Conservation (phyloP, 2,797 vertebrate species). For the Takifugu rubripes region DNA sequence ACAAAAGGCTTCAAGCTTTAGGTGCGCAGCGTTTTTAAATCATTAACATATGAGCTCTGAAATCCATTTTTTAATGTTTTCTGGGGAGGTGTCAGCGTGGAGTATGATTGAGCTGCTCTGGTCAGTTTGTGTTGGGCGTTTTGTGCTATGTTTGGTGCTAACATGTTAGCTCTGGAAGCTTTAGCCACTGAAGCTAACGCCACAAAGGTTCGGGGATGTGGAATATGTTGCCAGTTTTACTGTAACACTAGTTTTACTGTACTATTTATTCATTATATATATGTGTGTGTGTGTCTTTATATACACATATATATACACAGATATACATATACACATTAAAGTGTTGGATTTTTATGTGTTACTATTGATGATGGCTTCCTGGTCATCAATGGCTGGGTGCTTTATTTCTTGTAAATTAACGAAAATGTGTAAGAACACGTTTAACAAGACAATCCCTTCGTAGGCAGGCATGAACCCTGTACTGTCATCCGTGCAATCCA, state of each 20-base stretch:
- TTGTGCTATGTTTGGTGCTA: neutral
- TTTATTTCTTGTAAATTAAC: too few relatives aligned
- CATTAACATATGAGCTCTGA: neutral
- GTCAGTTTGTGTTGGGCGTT: neutral
- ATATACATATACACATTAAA: too few relatives aligned
- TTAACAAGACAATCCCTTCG: slow-evolving; percentile 5
- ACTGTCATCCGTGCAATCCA: slow-evolving; percentile 56
- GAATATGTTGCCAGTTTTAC: neutral
- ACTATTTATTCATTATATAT: too few relatives aligned
- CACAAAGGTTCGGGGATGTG: neutral
- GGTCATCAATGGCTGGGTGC: too few relatives aligned
- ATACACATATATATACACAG: too few relatives aligned
- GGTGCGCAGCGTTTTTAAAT: neutral
- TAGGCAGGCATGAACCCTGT: slow-evolving; percentile 77
- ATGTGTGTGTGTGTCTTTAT: too few relatives aligned
- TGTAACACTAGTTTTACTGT: neutral
- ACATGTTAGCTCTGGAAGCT: neutral
- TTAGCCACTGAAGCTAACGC: neutral
- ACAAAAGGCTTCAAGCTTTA: neutral
- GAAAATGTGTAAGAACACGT: neutral
- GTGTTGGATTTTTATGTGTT: too few relatives aligned
- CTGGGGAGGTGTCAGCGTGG: too few relatives aligned
- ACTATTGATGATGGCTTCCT: too few relatives aligned
- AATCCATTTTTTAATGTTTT: neutral
- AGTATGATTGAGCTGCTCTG: too few relatives aligned